These are phyloP conservation scores for Microdon myrmicae DNA, from an alignment of 2,888 invertebrate genomes.

Conservation along the genomic window DNA sequence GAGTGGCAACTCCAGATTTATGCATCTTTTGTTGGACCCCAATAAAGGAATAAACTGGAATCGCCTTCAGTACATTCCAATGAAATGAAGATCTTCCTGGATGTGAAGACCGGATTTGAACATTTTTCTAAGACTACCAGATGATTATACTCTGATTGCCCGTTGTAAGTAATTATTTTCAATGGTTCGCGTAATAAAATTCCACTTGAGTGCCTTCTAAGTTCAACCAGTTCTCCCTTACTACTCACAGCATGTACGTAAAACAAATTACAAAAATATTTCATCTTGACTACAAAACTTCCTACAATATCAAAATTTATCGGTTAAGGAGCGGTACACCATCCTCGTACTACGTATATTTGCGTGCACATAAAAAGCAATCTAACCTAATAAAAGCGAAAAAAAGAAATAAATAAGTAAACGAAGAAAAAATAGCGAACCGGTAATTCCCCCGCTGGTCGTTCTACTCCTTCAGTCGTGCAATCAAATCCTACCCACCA, in stretches of 20 bases:
- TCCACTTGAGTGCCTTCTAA: conserved; percentile 34
- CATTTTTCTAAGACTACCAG: conserved; percentile 23
- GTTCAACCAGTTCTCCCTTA: conserved; percentile 7
- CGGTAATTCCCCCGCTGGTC: background rate
- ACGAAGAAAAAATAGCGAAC: conserved; percentile 8
- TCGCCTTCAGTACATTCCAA: too few species aligned
- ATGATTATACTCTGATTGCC: conserved; percentile 16
- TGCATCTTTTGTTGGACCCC: too few species aligned
- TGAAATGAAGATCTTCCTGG: conserved; percentile 42
- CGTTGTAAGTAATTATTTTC: conserved; percentile 39
- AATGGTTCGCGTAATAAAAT: conserved; percentile 40
- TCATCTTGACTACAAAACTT: conserved; percentile 30
- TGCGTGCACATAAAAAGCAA: conserved; percentile 40
- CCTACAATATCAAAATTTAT: conserved; percentile 39
- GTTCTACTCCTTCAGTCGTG: conserved; percentile 2
- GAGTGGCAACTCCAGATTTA: too few species aligned
- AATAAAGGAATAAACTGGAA: too few species aligned
- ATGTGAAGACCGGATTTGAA: conserved; percentile 37
- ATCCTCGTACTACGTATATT: conserved; percentile 19
- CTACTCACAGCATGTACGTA: conserved; percentile 19
- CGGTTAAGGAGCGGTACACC: conserved; percentile 36
- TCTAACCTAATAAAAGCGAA: conserved; percentile 23
- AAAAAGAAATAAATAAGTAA: background rate
- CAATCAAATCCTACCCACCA: conserved; percentile 43
- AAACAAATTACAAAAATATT: conserved; percentile 43